A percentile compares a stretch with the other conserved stretches of the same genome.
Conservation (phyloP, 35 echinoderm and acorn worm species). For the Hemicentrotus pulcherrimus region DNA sequence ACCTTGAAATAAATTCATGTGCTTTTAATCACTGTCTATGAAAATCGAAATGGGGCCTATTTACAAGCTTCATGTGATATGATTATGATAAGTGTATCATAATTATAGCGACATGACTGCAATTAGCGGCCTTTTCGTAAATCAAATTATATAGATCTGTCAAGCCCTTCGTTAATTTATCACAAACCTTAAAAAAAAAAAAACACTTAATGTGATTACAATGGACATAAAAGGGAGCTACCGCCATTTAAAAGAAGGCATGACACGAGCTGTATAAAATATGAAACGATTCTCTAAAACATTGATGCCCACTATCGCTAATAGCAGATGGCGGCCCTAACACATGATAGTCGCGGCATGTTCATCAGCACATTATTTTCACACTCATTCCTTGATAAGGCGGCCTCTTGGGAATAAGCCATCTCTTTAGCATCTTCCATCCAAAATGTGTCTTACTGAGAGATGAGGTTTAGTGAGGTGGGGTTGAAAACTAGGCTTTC, state of each 20-base stretch:
- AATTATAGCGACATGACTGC: too few relatives aligned
- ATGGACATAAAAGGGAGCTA: background rate
- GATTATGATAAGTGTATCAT: too few relatives aligned
- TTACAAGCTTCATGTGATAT: too few relatives aligned
- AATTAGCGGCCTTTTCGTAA: too few relatives aligned
- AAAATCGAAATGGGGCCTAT: too few relatives aligned
- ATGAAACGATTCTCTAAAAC: background rate
- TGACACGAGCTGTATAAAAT: background rate
- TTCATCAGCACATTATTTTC: background rate
- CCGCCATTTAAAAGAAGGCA: background rate
- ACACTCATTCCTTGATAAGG: background rate
- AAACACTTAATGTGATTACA: background rate
- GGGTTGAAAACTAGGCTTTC: background rate
- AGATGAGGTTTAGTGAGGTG: background rate
- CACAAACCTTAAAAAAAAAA: background rate
- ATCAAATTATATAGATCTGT: background rate
- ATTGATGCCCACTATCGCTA: background rate
- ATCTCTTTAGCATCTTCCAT: conserved; percentile 1
- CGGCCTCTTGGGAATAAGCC: background rate
- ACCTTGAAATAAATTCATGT: too few relatives aligned
- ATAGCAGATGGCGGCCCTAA: background rate
- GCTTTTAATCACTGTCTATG: too few relatives aligned
- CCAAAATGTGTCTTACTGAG: background rate
- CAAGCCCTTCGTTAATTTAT: background rate
- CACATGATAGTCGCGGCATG: background rate